Evolutionary conservation across 2,888 invertebrate genomes (phyloP).

Genomic region (Chymomyza fuscimana): DNA sequence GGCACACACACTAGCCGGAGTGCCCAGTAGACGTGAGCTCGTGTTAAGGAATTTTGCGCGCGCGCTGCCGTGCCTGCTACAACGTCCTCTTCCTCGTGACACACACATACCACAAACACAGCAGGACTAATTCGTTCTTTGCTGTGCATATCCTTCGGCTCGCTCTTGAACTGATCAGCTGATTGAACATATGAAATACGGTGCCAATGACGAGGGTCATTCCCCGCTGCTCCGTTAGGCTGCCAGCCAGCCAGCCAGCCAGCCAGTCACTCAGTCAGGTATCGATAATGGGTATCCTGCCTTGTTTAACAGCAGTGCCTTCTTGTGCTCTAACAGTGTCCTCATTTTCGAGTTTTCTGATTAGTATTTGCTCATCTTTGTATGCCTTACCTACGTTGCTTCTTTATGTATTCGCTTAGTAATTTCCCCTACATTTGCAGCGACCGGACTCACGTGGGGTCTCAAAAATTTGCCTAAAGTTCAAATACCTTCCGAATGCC

Average conservation of each 20-base stretch:
- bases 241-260: not conserved
- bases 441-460: conserved; percentile 14
- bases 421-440: conserved; percentile 57
- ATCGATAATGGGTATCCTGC: conserved; percentile 39
- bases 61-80: conserved; percentile 44
- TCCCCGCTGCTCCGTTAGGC: conserved; percentile 34
- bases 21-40: conserved; percentile 42
- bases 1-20: not conserved
- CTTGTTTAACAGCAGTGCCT: conserved; percentile 50
- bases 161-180: conserved; percentile 51
- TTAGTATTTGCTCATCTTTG: conserved; percentile 53
- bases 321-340: conserved; percentile 11
- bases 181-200: conserved; percentile 62
- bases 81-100: conserved; percentile 49
- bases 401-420: conserved; percentile 24
- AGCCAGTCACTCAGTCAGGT: conserved; percentile 11
- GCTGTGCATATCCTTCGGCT: conserved; percentile 65
- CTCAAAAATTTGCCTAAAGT: conserved; percentile 40
- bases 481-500: conserved; percentile 46
- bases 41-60: conserved; percentile 73
- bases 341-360: conserved; percentile 47
- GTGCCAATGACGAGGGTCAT: conserved; percentile 47
- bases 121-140: conserved; percentile 67
- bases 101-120: conserved; percentile 62
- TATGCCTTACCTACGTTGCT: conserved; percentile 23